phyloP scores from a whole-genome alignment of 1,140 invertebrate species.

The Ceratosolen solmsi region DNA sequence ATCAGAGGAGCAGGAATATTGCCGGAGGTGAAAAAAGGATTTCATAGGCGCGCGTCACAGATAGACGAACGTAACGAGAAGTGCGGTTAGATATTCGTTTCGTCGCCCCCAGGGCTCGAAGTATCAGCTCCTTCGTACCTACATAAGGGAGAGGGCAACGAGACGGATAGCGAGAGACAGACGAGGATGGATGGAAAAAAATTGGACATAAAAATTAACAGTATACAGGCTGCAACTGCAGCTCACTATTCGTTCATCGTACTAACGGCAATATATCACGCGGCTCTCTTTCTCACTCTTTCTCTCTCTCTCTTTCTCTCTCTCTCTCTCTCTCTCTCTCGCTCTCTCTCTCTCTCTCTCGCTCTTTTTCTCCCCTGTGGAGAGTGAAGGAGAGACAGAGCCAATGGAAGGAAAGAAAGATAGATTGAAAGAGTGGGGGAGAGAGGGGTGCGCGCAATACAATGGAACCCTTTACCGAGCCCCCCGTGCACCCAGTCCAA shows the following conservation, averaged over 20 bases:
- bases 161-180: background rate
- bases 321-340: constrained; percentile 53
- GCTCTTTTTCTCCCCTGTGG: constrained; percentile 53
- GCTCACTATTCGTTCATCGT: constrained; percentile 35
- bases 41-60: background rate
- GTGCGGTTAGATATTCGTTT: constrained; percentile 28
- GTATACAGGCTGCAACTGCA: constrained; percentile 60
- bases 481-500: constrained; percentile 63
- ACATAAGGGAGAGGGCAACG: background rate
- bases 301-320: constrained; percentile 52
- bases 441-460: constrained; percentile 52
- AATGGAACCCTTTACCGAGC: constrained; percentile 71
- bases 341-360: constrained; percentile 49
- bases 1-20: constrained; percentile 24
- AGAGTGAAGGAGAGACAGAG: constrained; percentile 38
- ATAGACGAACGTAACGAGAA: constrained; percentile 10
- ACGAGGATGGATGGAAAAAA: constrained; percentile 52
- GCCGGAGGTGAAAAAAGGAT: constrained; percentile 53
- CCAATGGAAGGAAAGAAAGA: constrained; percentile 22
- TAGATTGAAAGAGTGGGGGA: constrained; percentile 1
- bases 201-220: constrained; percentile 68
- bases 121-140: background rate
- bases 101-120: background rate
- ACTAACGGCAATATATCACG: constrained; percentile 66
- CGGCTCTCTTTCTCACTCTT: constrained; percentile 35